Base-by-base conservation (phyloP, 2,888 invertebrate species). In the Acanthococcus lagerstroemiae region DNA sequence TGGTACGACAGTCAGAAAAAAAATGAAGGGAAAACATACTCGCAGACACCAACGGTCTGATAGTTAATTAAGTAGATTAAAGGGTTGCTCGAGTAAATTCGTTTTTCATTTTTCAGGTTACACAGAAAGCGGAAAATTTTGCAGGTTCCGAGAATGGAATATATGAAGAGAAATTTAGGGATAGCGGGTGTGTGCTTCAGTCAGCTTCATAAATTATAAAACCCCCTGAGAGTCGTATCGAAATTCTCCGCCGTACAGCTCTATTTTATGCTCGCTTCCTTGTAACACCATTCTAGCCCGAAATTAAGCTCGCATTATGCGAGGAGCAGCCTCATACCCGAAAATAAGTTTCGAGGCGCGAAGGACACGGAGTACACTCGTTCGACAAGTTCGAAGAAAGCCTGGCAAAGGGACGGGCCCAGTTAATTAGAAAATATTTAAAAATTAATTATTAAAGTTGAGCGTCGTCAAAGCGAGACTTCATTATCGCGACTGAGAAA, bases 11-110 rank as follows among this genome's bases (percentile, higher is more conserved):
- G 37, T 37, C 6, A 37, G 15, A 48, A 48, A 48, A 52, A 52
- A 21, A 52, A 22, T 19, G 22, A 52, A 22, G 22, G 22, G 4
- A 52, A 22, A 52, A 52, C 52, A 30, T 30, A 30, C 27, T 27
- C 24, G 30, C 61, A 63, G 30, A 63, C 52, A 17, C 37, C 37
- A 63, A 63, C 63, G 52, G 54, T 63, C 63, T 63, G 54, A 63
- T 63, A 63, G 63, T 50, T 63, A 63, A 63, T 63, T 63, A 63
- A 54, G 63, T 63, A 63, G 63, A 63, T 63, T 63, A 63, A 63
- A 63, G 63, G 63, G 63, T 63, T 63, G 54, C 54, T 21, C 27
- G 63, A 37, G 50, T 37, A 63, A 63, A 63, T 63, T 63, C 63
- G 63, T 63, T 63, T 61, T 63, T 63, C 63, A 63, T 63, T 63